Evolutionary conservation across 2,888 invertebrate species (phyloP).

Genomic region (Mechanitis messenoides): DNA sequence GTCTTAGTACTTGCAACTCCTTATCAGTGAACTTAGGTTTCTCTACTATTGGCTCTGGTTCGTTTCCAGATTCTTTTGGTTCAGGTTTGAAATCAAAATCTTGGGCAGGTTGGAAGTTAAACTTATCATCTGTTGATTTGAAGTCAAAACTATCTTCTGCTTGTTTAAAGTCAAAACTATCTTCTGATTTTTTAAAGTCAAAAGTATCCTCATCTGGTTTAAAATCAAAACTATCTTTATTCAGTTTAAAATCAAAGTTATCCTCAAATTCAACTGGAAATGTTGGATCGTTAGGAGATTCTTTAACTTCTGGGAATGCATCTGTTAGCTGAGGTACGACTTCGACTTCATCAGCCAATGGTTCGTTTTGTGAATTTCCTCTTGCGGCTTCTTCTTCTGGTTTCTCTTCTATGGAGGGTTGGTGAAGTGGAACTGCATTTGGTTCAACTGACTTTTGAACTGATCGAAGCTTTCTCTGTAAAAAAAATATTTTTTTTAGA

Average conservation of each 20-base stretch:
- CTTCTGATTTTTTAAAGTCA: background rate
- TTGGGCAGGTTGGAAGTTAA: conserved; percentile 53
- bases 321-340: conserved; percentile 20
- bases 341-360: conserved; percentile 26
- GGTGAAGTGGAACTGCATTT: conserved; percentile 46
- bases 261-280: conserved; percentile 63
- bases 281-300: conserved; percentile 44
- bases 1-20: conserved; percentile 73
- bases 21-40: conserved; percentile 76
- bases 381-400: conserved; percentile 45
- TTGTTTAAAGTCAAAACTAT: background rate
- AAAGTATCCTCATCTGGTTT: background rate
- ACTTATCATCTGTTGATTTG: conserved; percentile 16
- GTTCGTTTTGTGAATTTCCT: conserved; percentile 16
- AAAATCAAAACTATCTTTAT: background rate
- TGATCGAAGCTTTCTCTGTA: conserved; percentile 80
- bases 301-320: conserved; percentile 30
- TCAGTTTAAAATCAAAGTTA: conserved; percentile 30
- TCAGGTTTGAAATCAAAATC: conserved; percentile 47
- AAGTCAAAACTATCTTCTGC: conserved; percentile 4
- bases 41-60: conserved; percentile 45
- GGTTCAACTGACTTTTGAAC: conserved; percentile 77
- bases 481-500: conserved; percentile 13
- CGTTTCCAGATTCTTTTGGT: conserved; percentile 40
- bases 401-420: conserved; percentile 57